A percentile compares a stretch with the other conserved stretches of the same genome.
Evolutionary conservation across 1,140 invertebrate genomes (phyloP).

Genomic region (Latrodectus geometricus): DNA sequence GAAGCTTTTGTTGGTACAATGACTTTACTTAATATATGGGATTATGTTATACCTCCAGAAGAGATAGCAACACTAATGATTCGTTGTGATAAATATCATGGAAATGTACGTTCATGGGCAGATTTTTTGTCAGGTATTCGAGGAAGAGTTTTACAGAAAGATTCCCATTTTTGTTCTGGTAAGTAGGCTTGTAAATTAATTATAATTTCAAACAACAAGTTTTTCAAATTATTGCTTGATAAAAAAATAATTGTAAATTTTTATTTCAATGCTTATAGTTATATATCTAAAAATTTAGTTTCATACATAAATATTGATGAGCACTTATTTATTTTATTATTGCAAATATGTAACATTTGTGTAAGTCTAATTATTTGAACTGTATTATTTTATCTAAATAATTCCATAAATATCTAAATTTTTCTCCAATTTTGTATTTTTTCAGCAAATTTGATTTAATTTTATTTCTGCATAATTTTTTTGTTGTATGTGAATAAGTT

Average conservation of each 20-base stretch:
- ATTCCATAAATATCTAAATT: too few species aligned
- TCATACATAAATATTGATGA: not conserved
- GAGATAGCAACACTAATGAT: slow-evolving; percentile 71
- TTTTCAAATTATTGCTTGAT: not conserved
- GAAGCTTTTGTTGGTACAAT: slow-evolving; percentile 78
- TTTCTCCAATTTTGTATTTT: too few species aligned
- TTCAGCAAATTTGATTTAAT: too few species aligned
- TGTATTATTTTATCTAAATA: too few species aligned
- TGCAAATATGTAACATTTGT: too few species aligned
- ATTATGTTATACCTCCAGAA: slow-evolving; percentile 68
- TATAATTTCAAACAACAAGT: not conserved
- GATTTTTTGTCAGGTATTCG: slow-evolving; percentile 73
- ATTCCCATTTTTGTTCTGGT: slow-evolving; percentile 70
- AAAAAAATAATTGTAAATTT: too few species aligned
- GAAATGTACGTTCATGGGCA: slow-evolving; percentile 76
- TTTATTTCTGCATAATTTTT: too few species aligned
- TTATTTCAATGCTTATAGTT: too few species aligned
- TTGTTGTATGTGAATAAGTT: too few species aligned
- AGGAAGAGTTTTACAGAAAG: slow-evolving; percentile 71
- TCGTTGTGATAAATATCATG: slow-evolving; percentile 72
- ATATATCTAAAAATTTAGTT: not conserved
- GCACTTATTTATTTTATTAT: not conserved
- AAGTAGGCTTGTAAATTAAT: slow-evolving; percentile 35
- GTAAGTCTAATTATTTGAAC: too few species aligned
- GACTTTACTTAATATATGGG: slow-evolving; percentile 76